These are phyloP conservation scores for Dipodomys ordii DNA, from an alignment of 2,113 vertebrate genomes.

Conservation along the genomic window DNA sequence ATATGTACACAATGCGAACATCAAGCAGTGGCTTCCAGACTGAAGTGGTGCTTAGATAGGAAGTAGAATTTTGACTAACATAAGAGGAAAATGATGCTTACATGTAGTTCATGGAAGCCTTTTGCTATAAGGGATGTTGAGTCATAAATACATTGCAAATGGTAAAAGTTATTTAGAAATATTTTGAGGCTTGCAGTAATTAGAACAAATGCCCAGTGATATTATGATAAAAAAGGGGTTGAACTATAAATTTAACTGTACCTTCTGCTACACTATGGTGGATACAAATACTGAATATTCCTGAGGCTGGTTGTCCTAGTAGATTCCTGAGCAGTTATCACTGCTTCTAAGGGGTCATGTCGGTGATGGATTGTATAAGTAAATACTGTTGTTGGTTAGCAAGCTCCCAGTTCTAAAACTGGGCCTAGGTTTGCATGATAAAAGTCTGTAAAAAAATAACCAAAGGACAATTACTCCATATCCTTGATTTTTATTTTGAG, in stretches of 20 bases:
- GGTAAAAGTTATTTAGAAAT: neutral
- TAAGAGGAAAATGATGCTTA: neutral
- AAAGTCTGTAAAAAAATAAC: neutral
- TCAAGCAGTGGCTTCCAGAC: conserved; percentile 78
- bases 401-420: neutral
- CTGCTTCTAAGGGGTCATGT: no score
- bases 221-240: neutral
- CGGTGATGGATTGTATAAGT: neutral
- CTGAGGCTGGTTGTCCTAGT: neutral
- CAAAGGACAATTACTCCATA: neutral
- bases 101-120: neutral
- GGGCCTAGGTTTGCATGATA: neutral
- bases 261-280: neutral
- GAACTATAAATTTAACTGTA: neutral
- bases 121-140: neutral
- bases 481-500: neutral
- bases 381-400: neutral
- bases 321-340: neutral
- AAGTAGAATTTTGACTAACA: neutral
- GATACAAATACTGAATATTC: neutral
- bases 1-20: conserved; percentile 80
- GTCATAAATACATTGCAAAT: neutral
- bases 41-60: conserved; percentile 67
- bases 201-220: neutral
- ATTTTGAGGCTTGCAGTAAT: neutral